Percentiles rank a stretch among this genome's conserved stretches.
phyloP scores from a whole-genome alignment of 2,113 vertebrate species.

The Capreolus pygargus region DNA sequence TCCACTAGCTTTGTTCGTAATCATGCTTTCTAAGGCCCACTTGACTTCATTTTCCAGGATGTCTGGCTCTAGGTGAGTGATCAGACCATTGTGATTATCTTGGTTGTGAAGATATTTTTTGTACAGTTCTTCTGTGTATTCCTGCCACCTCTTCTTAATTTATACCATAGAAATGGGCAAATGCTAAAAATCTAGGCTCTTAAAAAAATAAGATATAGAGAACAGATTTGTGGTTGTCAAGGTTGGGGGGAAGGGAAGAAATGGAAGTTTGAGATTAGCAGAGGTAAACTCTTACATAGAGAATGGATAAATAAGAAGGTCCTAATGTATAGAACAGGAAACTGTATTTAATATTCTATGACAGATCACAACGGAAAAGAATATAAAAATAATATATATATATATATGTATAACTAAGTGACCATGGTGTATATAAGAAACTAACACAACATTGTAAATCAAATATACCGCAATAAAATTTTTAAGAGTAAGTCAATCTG shows the following conservation, averaged over 20 bases:
- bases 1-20: too few species aligned
- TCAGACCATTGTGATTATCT: too few species aligned
- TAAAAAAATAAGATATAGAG: background rate
- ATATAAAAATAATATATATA: background rate
- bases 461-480: background rate
- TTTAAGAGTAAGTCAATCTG: background rate
- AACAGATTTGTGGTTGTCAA: background rate
- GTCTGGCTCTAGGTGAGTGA: too few species aligned
- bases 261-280: background rate
- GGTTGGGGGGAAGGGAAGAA: background rate
- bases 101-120: too few species aligned
- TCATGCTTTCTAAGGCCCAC: too few species aligned
- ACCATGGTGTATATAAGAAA: background rate
- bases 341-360: background rate
- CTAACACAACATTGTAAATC: background rate
- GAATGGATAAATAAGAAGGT: background rate
- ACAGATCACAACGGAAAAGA: background rate
- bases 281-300: background rate
- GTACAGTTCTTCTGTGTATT: too few species aligned
- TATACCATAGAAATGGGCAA: background rate
- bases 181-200: background rate
- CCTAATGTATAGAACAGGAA: background rate
- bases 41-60: too few species aligned
- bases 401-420: background rate
- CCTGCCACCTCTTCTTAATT: background rate